These are phyloP conservation scores for Plutella xylostella DNA, from an alignment of 2,888 invertebrate species.

Conservation along the genomic window DNA sequence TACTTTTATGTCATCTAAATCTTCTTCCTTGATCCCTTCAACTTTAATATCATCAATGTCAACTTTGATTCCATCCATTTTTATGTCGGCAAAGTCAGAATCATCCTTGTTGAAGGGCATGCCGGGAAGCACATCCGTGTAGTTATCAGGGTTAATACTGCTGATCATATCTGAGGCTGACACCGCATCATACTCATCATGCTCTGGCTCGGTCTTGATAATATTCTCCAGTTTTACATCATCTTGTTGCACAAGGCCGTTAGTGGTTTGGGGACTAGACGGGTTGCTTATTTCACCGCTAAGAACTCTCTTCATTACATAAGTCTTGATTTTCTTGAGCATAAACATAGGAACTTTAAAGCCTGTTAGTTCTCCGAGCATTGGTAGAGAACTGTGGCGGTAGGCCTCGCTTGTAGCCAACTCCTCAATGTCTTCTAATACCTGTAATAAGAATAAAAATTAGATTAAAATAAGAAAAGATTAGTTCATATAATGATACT, in stretches of 20 bases:
- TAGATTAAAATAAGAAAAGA: no score
- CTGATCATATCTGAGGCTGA: slow-evolving; percentile 47
- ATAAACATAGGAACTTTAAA: slow-evolving; percentile 82
- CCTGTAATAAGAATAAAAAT: no score
- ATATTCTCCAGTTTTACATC: slow-evolving; percentile 44
- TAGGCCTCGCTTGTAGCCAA: slow-evolving; percentile 80
- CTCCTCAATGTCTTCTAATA: slow-evolving; percentile 82
- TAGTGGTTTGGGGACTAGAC: slow-evolving; percentile 51
- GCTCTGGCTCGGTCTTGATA: slow-evolving; percentile 48
- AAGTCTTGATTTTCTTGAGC: slow-evolving; percentile 78
- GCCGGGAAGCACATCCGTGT: slow-evolving; percentile 25
- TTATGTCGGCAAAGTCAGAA: slow-evolving; percentile 50
- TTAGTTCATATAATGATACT: no score
- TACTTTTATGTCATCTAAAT: slow-evolving; percentile 48
- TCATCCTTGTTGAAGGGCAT: slow-evolving; percentile 48
- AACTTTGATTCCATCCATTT: slow-evolving; percentile 35
- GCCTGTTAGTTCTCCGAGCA: slow-evolving; percentile 77
- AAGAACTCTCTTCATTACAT: slow-evolving; percentile 59
- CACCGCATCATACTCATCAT: slow-evolving; percentile 43
- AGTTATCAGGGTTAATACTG: background rate
- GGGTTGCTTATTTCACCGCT: slow-evolving; percentile 41
- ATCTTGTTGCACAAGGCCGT: slow-evolving; percentile 31
- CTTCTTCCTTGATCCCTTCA: slow-evolving; percentile 53
- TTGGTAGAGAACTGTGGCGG: slow-evolving; percentile 71
- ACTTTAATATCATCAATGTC: slow-evolving; percentile 62